Evolutionary conservation across 2,888 invertebrate species (phyloP), one percentile per base, ranked within the genome.

Genomic region (Serripes groenlandicus): DNA sequence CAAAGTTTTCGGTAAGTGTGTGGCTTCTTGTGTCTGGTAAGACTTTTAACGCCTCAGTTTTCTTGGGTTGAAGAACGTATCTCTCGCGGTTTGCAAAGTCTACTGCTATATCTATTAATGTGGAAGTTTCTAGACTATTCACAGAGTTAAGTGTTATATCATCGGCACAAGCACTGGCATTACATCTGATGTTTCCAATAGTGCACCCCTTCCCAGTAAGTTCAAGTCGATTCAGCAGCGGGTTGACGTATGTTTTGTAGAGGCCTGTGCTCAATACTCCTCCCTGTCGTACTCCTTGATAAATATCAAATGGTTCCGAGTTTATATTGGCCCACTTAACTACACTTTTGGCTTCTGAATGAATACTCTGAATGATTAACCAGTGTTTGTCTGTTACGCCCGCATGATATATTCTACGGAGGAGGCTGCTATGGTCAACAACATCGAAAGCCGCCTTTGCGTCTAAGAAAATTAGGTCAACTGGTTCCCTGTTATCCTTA

Each of bases 371-470:
- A 11, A 42, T 42, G 9, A 42, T 42, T 42, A 11, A 9, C 42
- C 42, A 42, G 18, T 11, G 9, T 42, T 18, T 42, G 9, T 18
- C 42, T 42, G 9, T 9, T 42, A 42, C 18, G 9, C 42, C 42
- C 9, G 42, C 42, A 42, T 11, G 9, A 23, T 11, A 54, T 11
- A 54, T 5, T 21, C 23, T 54, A n/a, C n/a, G 9, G 23, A 54
- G n/a, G 18, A 54, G 54, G 54, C 54, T 54, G 54, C 11, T 30
- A 62, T 62, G 62, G 32, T 28, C 9, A 5, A 62, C 62, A 3
- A 62, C 62, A 21, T 62, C 62, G 30, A 62, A 62, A 3, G 62
- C 62, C 4, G 62, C 23, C 28, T 62, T 62, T 30, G 62, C 62
- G 30, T 62, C 62, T 5, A 62, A 30, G n/a, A 62, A 15, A 5